Conservation (phyloP, 1,140 invertebrate species). For the Drosophila teissieri region DNA sequence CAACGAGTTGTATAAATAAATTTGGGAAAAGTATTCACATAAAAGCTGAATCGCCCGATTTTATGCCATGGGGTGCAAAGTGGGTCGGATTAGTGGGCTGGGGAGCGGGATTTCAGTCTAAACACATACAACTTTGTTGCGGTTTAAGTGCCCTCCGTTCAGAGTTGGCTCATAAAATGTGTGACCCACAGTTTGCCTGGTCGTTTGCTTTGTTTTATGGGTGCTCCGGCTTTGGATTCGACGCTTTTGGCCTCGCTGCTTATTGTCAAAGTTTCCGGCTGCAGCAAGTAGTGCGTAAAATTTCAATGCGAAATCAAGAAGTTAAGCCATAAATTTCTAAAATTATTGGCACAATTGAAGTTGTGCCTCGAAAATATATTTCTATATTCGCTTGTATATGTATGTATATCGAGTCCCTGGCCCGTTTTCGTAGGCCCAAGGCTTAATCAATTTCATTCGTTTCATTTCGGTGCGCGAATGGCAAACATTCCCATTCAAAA, state of each 20-base stretch:
- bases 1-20: constrained; percentile 59
- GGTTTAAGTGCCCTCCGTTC: constrained; percentile 59
- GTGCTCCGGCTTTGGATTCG: constrained; percentile 31
- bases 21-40: constrained; percentile 67
- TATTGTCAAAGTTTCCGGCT: constrained; percentile 59
- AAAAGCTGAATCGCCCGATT: constrained; percentile 36
- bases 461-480: constrained; percentile 9
- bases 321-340: constrained; percentile 74
- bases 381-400: constrained; percentile 9
- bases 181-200: constrained; percentile 60
- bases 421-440: constrained; percentile 52
- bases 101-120: constrained; percentile 11
- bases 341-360: constrained; percentile 80
- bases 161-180: constrained; percentile 75
- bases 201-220: constrained; percentile 74
- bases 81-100: constrained; percentile 1
- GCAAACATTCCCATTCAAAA: background rate
- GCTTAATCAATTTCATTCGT: constrained; percentile 46
- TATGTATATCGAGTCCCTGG: constrained; percentile 52
- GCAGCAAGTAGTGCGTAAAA: constrained; percentile 81
- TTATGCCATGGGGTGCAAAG: constrained; percentile 29
- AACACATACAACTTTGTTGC: constrained; percentile 67
- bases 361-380: constrained; percentile 34
- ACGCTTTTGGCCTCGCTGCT: constrained; percentile 49
- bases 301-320: constrained; percentile 79